phyloP scores from a whole-genome alignment of 2,113 vertebrate species.

The Glaucidium brasilianum region DNA sequence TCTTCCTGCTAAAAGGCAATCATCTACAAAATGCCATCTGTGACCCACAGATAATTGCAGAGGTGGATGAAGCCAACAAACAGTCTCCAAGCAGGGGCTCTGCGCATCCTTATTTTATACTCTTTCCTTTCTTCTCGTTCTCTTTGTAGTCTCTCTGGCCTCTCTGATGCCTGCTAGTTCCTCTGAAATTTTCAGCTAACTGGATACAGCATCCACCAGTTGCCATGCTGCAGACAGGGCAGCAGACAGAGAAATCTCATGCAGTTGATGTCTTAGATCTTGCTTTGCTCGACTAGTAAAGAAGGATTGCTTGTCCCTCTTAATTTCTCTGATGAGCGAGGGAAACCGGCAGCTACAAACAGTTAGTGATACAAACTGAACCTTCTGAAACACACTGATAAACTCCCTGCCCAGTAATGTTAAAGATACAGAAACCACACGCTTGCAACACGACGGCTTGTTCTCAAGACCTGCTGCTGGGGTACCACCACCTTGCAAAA shows the following conservation, averaged over 20 bases:
- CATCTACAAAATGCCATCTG: background rate
- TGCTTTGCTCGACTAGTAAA: background rate
- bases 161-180: background rate
- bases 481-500: background rate
- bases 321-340: background rate
- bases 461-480: background rate
- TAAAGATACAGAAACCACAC: background rate
- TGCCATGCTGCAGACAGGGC: background rate
- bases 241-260: background rate
- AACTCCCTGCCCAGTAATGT: background rate
- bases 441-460: rapidly evolving
- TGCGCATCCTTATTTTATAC: background rate
- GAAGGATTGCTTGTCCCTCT: background rate
- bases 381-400: background rate
- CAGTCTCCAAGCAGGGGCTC: background rate
- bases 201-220: background rate
- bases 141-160: background rate
- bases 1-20: background rate
- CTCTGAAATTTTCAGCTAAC: background rate
- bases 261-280: background rate
- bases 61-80: background rate
- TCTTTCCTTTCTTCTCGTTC: background rate
- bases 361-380: background rate
- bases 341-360: background rate
- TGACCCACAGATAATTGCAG: background rate